Evolutionary conservation across 2,797 vertebrate genomes (phyloP).

Genomic region (Amblyraja radiata): DNA sequence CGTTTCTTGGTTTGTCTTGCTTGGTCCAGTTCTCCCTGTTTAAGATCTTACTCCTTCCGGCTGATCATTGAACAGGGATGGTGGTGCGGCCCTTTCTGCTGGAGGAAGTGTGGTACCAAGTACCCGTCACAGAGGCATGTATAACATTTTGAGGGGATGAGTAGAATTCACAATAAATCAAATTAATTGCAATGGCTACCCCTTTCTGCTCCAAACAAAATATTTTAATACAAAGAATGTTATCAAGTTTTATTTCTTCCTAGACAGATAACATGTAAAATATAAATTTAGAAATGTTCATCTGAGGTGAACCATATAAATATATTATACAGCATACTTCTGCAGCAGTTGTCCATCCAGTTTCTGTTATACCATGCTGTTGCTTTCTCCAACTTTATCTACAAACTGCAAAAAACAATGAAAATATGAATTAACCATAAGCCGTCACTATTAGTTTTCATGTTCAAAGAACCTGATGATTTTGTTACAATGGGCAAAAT

Average conservation of each 20-base stretch:
- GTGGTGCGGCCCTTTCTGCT: background rate
- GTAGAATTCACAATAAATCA: background rate
- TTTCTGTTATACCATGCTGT: conserved; percentile 90
- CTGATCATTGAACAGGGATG: background rate
- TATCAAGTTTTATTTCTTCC: conserved; percentile 31
- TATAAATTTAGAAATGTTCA: conserved; percentile 42
- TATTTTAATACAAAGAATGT: conserved; percentile 33
- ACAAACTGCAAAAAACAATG: conserved; percentile 69
- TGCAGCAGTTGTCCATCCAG: conserved; percentile 58
- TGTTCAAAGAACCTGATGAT: background rate
- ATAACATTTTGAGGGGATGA: background rate
- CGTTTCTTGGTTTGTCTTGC: background rate
- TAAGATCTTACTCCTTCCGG: background rate
- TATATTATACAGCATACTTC: conserved; percentile 53
- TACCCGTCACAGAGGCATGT: background rate
- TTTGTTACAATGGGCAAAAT: background rate
- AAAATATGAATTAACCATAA: conserved; percentile 19
- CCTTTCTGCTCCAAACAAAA: background rate
- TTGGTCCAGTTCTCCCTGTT: background rate
- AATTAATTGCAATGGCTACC: conserved; percentile 20
- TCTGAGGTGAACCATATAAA: conserved; percentile 64
- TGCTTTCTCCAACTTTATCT: conserved; percentile 90
- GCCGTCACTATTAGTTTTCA: background rate
- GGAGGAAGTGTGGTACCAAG: background rate
- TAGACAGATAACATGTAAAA: conserved; percentile 30